Percentiles rank a stretch among this genome's conserved stretches.
Evolutionary conservation across 2,888 invertebrate genomes (phyloP).

Genomic region (Helobdella robusta): DNA sequence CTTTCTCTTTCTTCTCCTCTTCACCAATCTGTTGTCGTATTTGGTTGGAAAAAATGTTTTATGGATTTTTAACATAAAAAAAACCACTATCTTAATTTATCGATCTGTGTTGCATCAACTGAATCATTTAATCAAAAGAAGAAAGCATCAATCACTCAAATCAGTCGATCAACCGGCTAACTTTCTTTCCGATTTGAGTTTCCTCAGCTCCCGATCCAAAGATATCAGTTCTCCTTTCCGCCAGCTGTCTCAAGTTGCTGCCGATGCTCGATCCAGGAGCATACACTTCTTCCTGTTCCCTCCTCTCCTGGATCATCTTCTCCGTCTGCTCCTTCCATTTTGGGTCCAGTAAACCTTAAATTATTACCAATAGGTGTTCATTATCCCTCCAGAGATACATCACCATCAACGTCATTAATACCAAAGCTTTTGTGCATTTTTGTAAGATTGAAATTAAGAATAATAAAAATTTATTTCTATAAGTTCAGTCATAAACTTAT

Average conservation of each 20-base stretch:
- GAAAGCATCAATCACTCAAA: neutral
- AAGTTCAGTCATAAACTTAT: no score
- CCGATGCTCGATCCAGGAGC: slow-evolving; percentile 69
- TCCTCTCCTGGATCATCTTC: slow-evolving; percentile 75
- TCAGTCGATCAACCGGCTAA: slow-evolving; percentile 46
- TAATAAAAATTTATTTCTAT: no score
- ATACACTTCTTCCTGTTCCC: slow-evolving; percentile 77
- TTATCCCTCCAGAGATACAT: neutral
- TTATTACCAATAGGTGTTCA: neutral
- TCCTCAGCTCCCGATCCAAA: slow-evolving; percentile 96
- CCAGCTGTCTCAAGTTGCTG: slow-evolving; percentile 83
- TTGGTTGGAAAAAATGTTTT: no score
- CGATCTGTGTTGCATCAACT: no score
- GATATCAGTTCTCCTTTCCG: slow-evolving; percentile 97
- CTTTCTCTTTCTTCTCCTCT: slow-evolving; percentile 61
- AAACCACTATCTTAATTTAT: no score
- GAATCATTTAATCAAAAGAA: no score
- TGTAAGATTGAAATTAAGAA: no score
- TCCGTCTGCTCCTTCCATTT: slow-evolving; percentile 95
- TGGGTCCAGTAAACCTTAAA: slow-evolving; percentile 74
- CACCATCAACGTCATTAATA: no score
- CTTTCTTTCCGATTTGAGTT: slow-evolving; percentile 96
- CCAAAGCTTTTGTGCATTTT: no score
- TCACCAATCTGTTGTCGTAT: slow-evolving; percentile 48
- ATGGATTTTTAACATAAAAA: no score